These are phyloP conservation scores for Pterostichus niger DNA, from an alignment of 2,888 invertebrate species.

Conservation along the genomic window DNA sequence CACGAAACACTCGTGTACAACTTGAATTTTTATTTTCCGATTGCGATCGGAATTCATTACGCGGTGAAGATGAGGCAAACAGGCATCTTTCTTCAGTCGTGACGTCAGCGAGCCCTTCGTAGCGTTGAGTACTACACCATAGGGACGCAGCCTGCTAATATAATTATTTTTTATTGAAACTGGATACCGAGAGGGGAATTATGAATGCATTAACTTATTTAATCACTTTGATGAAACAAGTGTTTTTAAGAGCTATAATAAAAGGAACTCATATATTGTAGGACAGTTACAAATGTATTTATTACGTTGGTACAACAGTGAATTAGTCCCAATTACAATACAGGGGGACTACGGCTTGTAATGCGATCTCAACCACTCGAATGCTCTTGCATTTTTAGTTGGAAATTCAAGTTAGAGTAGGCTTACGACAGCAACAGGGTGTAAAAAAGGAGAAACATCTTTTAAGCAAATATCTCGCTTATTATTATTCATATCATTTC, in stretches of 20 bases:
- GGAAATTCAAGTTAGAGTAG: too few relatives aligned
- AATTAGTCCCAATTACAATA: too few relatives aligned
- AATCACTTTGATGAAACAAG: slow-evolving; percentile 46
- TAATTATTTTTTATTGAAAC: slow-evolving; percentile 50
- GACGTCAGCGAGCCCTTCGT: background rate
- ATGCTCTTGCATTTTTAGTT: too few relatives aligned
- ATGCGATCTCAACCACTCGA: too few relatives aligned
- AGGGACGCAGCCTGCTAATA: background rate
- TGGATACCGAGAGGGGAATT: background rate
- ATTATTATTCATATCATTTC: too few relatives aligned
- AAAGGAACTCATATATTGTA: background rate
- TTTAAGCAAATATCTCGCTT: too few relatives aligned
- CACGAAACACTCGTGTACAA: slow-evolving; percentile 57
- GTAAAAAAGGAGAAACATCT: too few relatives aligned
- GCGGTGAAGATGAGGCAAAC: background rate
- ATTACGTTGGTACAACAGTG: too few relatives aligned
- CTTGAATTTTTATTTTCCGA: slow-evolving; percentile 53
- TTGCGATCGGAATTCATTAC: slow-evolving; percentile 54
- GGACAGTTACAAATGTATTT: too few relatives aligned
- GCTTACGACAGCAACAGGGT: too few relatives aligned
- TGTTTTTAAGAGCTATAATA: slow-evolving; percentile 27
- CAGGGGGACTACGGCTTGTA: too few relatives aligned
- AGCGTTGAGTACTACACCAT: background rate
- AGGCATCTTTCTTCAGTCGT: background rate
- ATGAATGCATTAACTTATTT: slow-evolving; percentile 27